Evolutionary conservation across 2,797 vertebrate species (phyloP).

Genomic region (Coendou prehensilis): DNA sequence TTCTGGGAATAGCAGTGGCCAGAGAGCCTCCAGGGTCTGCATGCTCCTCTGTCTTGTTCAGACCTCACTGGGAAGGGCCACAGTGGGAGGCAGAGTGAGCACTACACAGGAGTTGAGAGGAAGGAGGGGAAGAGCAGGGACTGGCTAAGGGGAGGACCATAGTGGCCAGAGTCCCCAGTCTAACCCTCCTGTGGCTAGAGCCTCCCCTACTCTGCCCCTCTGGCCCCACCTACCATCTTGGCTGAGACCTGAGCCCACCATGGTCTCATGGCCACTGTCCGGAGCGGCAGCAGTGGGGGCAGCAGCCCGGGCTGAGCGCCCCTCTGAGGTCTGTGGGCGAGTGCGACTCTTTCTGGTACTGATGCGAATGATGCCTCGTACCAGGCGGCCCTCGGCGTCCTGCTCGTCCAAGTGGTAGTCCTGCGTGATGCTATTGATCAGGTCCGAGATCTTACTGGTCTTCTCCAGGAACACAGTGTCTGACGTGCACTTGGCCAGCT

Average conservation of each 20-base stretch:
- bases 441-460: conserved; percentile 99
- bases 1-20: not conserved
- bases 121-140: not conserved
- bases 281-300: conserved; percentile 91
- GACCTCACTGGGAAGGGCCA: not conserved
- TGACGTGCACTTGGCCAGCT: conserved; percentile 98
- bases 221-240: conserved; percentile 93
- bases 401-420: conserved; percentile 98
- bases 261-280: conserved; percentile 97
- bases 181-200: not conserved
- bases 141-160: not conserved
- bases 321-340: conserved; percentile 88
- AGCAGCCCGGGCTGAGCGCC: conserved; percentile 89
- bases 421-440: conserved; percentile 98
- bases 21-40: not conserved
- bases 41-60: not conserved
- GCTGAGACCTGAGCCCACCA: conserved; percentile 95
- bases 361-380: conserved; percentile 98
- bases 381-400: conserved; percentile 97
- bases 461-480: conserved; percentile 98
- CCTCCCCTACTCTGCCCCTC: not conserved
- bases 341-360: conserved; percentile 96
- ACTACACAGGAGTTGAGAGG: not conserved
- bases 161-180: not conserved
- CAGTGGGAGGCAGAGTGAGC: not conserved